phyloP scores from a whole-genome alignment of 2,113 vertebrate genomes.

The Antechinus flavipes region DNA sequence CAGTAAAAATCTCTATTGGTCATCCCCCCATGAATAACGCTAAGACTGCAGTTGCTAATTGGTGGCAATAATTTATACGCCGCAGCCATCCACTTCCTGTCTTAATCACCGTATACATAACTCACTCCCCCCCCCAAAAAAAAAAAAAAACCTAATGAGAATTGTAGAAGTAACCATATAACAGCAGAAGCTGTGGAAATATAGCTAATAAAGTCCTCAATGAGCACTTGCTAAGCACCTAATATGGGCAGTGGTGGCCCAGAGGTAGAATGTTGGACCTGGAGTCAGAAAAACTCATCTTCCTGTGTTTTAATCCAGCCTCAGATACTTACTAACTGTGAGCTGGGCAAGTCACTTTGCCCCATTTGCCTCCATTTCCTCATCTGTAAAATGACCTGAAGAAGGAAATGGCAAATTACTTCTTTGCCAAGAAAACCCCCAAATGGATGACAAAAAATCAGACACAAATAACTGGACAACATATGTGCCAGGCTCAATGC shows the following conservation, averaged over 20 bases:
- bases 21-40: background rate
- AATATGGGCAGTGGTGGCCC: background rate
- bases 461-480: no score
- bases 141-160: background rate
- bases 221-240: background rate
- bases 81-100: background rate
- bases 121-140: no score
- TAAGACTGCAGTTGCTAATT: background rate
- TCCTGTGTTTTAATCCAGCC: background rate
- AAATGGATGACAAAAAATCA: no score
- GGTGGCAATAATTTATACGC: background rate
- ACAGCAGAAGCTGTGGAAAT: background rate
- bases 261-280: no score
- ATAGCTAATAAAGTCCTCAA: background rate
- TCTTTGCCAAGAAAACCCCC: no score
- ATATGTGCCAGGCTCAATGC: no score
- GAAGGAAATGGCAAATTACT: no score
- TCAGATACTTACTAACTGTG: background rate
- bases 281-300: background rate
- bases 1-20: background rate
- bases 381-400: no score
- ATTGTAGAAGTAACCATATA: background rate
- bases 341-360: no score
- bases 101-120: background rate
- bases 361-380: no score